Evolutionary conservation across 2,113 vertebrate genomes (phyloP), one percentile per base, ranked within the genome.

Genomic region (Spermophilus dauricus): DNA sequence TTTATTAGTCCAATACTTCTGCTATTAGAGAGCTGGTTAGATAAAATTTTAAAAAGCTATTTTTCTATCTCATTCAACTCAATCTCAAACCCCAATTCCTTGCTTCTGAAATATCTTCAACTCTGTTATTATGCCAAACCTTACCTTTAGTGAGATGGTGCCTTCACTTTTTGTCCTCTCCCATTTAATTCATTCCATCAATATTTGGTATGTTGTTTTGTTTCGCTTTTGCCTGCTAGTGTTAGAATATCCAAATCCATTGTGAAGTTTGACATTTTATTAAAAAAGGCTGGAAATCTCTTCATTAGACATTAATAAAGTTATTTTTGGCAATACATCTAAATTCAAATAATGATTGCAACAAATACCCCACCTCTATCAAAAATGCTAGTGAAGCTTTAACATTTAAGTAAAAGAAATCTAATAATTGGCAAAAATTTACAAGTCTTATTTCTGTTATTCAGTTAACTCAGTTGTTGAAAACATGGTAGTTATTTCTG

Each of bases 401-500:
- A 78, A 88, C 10, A 93, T 81, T 69, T 81, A 83, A 76, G 14
- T 48, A 96, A 88, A 89, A 92, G 63, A 42, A 73, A 51, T 45
- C 4, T 93, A 67, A 32, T 83, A 86, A 65, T 34, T 96, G 69
- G 24, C 48, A 69, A 89, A 63, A 39, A 69, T 39, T 61, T 88
- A 86, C 30, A 61, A 75, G 11, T n/a, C 17, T 34, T 70, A 34
- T 73, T 96, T 95, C 88, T 84, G 70, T 51, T 96, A 73, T 48
- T 90, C 70, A 80, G 17, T 86, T 93, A 89, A 93, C 30, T 93
- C 39, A 69, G 42, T 72, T 81, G 32, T 87, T 94, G 73, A 97
- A 95, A 96, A 61, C 72, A 90, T 78, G 34, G 45, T 37, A 72
- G 45, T 77, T 85, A 88, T 94, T 97, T 96, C 73, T 95, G 22